Conservation (phyloP, 2,888 invertebrate species). For the Synergus laeviventris region DNA sequence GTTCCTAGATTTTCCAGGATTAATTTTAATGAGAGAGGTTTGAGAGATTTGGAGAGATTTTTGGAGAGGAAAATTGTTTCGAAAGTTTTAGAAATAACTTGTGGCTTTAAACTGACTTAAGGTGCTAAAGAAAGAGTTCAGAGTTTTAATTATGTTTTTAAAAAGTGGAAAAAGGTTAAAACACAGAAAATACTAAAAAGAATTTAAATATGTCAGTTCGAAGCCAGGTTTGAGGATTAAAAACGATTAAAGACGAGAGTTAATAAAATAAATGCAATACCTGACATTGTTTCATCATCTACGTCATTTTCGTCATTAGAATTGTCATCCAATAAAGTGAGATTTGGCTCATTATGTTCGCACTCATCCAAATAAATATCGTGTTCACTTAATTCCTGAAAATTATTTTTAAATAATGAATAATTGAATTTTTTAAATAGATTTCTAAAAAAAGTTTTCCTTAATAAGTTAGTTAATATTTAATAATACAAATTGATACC, state of each 20-base stretch:
- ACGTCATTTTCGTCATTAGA: slow-evolving; percentile 91
- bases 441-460: too few species aligned
- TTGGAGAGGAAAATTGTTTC: slow-evolving; percentile 25
- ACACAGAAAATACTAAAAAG: too few species aligned
- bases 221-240: too few species aligned
- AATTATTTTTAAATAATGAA: not conserved
- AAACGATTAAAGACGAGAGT: too few species aligned
- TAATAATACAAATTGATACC: too few species aligned
- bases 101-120: not conserved
- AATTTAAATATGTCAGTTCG: too few species aligned
- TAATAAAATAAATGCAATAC: slow-evolving; percentile 73
- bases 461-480: too few species aligned
- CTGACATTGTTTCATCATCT: slow-evolving; percentile 90
- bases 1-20: slow-evolving; percentile 3
- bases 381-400: slow-evolving; percentile 81
- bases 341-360: slow-evolving; percentile 76
- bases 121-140: slow-evolving; percentile 1
- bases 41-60: not conserved
- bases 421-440: not conserved
- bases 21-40: not conserved
- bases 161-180: not conserved
- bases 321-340: slow-evolving; percentile 81
- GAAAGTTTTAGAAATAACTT: not conserved
- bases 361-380: slow-evolving; percentile 81
- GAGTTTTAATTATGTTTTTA: not conserved